These are phyloP conservation scores for Cantharis flavilabris DNA, from an alignment of 2,888 invertebrate genomes.

Conservation along the genomic window DNA sequence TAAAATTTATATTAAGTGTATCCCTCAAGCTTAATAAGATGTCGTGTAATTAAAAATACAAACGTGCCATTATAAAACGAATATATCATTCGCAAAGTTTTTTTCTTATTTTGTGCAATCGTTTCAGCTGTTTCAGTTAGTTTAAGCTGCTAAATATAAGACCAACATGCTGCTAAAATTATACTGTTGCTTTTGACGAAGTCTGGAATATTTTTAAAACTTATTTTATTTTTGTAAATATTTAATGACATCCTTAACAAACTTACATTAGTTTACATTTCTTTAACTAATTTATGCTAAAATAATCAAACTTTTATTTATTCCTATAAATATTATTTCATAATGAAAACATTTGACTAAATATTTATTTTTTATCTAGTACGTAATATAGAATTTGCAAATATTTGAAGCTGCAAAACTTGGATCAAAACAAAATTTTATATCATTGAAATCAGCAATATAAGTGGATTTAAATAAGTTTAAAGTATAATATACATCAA, in stretches of 20 bases:
- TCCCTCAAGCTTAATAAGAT: background rate
- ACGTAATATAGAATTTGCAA: background rate
- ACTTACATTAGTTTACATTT: background rate
- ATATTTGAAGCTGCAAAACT: background rate
- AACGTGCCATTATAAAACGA: background rate
- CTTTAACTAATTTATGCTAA: background rate
- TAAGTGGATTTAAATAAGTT: background rate
- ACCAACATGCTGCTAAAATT: background rate
- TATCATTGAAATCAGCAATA: background rate
- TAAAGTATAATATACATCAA: background rate
- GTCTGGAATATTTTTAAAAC: background rate
- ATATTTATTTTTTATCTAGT: background rate
- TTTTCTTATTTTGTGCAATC: background rate
- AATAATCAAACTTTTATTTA: background rate
- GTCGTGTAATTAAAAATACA: background rate
- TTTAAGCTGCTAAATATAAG: background rate
- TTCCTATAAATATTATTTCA: background rate
- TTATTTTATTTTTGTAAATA: background rate
- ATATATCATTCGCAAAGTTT: background rate
- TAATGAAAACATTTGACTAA: background rate
- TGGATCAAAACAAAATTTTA: background rate
- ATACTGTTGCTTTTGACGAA: background rate
- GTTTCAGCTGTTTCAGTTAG: background rate
- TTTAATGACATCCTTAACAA: background rate
- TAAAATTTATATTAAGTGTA: background rate